Percentiles rank a stretch among this genome's conserved stretches.
These are phyloP conservation scores for Jaculus jaculus DNA, from an alignment of 2,113 vertebrate genomes.

Conservation along the genomic window DNA sequence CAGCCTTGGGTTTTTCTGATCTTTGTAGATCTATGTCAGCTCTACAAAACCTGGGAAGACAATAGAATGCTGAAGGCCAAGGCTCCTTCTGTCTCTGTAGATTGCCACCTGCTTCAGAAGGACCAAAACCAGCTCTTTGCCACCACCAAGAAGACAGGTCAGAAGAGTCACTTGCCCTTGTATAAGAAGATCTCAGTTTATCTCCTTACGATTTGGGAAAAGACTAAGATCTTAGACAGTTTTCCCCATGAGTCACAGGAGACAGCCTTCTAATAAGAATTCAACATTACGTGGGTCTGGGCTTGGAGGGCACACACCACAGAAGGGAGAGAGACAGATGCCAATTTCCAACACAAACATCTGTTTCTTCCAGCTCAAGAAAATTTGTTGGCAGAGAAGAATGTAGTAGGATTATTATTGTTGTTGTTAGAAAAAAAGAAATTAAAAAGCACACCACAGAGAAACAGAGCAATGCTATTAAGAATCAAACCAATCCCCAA, in stretches of 20 bases:
- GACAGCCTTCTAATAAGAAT: constrained; percentile 53
- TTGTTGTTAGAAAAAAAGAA: not conserved
- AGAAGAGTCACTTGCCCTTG: not conserved
- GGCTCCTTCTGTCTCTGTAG: not conserved
- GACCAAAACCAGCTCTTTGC: not conserved
- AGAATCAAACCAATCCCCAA: not conserved
- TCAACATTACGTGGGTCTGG: not conserved
- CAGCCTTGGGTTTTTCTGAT: not conserved
- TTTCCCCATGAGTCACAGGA: constrained; percentile 5
- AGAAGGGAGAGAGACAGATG: constrained; percentile 53
- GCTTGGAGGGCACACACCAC: constrained; percentile 39
- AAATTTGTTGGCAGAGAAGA: constrained; percentile 61
- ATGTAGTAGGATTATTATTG: constrained; percentile 41
- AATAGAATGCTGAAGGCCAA: not conserved
- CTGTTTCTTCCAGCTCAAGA: constrained; percentile 71
- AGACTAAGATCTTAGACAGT: not conserved
- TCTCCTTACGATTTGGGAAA: not conserved
- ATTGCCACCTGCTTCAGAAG: constrained; percentile 6
- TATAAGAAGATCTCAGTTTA: not conserved
- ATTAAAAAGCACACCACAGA: constrained; percentile 18
- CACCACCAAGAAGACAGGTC: not conserved
- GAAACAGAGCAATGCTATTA: not conserved
- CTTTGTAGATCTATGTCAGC: not conserved
- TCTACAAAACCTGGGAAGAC: not conserved
- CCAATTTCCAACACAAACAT: constrained; percentile 58